Evolutionary conservation across 2,888 invertebrate species (phyloP).

Genomic region (Gryllus longicercus): DNA sequence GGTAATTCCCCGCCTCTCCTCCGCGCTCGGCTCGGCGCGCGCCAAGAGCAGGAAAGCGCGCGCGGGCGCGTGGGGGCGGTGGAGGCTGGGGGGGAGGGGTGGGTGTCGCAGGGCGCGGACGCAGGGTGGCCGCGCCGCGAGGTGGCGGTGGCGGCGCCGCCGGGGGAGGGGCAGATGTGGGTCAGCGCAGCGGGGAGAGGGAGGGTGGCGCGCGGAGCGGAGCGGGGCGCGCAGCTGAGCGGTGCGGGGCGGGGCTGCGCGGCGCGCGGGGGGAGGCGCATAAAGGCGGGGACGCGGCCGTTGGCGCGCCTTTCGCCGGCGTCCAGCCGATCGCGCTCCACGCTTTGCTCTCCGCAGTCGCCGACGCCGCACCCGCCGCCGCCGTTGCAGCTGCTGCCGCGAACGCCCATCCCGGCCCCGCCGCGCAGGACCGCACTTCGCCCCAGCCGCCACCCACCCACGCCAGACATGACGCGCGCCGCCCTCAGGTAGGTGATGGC

Average conservation of each 20-base stretch:
- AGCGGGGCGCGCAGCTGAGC: not conserved
- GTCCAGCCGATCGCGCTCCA: not conserved
- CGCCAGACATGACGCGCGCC: constrained; percentile 17
- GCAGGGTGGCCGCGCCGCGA: too few relatives aligned
- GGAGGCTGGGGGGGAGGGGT: too few relatives aligned
- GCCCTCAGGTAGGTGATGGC: not conserved
- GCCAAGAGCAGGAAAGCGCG: too few relatives aligned
- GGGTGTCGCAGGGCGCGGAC: too few relatives aligned
- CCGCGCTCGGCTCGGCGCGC: too few relatives aligned
- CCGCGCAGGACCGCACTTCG: not conserved
- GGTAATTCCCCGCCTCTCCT: too few relatives aligned
- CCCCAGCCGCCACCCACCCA: not conserved
- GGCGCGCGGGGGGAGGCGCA: too few relatives aligned
- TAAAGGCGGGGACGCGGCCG: not conserved
- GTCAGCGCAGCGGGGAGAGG: not conserved
- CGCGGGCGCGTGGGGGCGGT: too few relatives aligned
- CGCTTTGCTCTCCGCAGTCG: not conserved
- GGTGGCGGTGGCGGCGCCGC: too few relatives aligned
- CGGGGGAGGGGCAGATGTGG: not conserved
- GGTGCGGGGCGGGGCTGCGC: too few relatives aligned
- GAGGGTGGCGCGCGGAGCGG: not conserved
- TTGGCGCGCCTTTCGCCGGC: not conserved
- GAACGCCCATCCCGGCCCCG: not conserved
- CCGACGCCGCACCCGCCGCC: not conserved
- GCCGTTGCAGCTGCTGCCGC: not conserved